Base-by-base conservation (phyloP, 2,888 invertebrate genomes). In the Amphimallon solstitiale region DNA sequence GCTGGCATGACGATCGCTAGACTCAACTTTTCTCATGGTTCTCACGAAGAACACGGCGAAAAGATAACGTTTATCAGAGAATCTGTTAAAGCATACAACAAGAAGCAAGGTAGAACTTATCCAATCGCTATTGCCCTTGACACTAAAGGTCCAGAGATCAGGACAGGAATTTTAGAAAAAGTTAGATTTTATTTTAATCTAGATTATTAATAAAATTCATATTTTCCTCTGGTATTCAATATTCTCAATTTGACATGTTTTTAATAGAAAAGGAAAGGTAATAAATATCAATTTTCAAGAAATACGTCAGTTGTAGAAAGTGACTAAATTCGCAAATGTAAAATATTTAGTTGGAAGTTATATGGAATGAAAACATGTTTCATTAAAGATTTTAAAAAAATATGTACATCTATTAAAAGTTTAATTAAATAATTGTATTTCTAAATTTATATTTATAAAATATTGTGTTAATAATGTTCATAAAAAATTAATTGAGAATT, bases 71-170 rank as follows among this genome's bases (percentile, higher is more conserved):
- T 97, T 83, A 92, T 97, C 63, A 89, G 97, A n/a, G 85, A 87
- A 72, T 97, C 97, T 0, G 92, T 91, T 70, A 90, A 88, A 75
- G 92, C 90, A 79, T 91, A 94, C 79, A 91, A 92, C 72, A 87
- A 89, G 43, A 91, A 90, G 76, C 82, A 89, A 6, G 92, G 92
- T 45, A 87, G 90, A 75, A 87, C 87, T 6, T 90, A 89, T 80
- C 92, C 97, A 0, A 86, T 98, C 46, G 98, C 97, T 43, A 94
- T 99, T 79, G 98, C 98, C 37, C 85, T 99, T 70, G 98, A 99
- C 78, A 99, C 98, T 7, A 98, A 98, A 83, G 98, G 98, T 2
- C 98, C 98, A 0, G 98, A 98, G 84, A 99, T 98, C 79, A 90
- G 98, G 78, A 98, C 98, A 67, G 98, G 98, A 12, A 87, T 98